These are phyloP conservation scores for Takifugu bimaculatus DNA, from an alignment of 2,113 vertebrate species.

Conservation along the genomic window DNA sequence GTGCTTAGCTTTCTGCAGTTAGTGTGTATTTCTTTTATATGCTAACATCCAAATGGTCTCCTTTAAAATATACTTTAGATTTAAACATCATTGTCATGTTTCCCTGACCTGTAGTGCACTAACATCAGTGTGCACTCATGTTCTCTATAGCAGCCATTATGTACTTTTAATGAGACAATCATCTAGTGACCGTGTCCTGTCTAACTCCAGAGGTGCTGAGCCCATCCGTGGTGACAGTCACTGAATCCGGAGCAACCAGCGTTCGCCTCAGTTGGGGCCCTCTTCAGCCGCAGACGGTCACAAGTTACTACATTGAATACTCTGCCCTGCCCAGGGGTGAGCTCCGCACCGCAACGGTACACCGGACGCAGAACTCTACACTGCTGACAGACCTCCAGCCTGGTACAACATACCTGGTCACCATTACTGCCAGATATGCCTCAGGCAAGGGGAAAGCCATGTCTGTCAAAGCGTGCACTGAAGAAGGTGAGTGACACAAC, in stretches of 20 bases:
- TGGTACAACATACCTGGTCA: conserved; percentile 88
- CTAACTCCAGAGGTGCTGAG: conserved; percentile 66
- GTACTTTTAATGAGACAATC: neutral
- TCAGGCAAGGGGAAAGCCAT: conserved; percentile 85
- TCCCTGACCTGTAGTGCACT: neutral
- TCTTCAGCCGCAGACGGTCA: conserved; percentile 63
- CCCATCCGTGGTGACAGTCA: conserved; percentile 78
- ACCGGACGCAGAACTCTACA: conserved; percentile 76
- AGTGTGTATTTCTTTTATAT: too few relatives aligned
- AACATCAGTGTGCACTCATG: neutral
- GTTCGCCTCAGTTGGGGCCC: conserved; percentile 89
- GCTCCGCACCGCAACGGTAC: conserved; percentile 68
- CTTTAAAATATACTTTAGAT: too few relatives aligned
- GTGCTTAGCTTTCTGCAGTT: too few relatives aligned
- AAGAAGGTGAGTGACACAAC: conserved; percentile 69
- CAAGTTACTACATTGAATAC: conserved; percentile 80
- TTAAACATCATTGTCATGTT: neutral
- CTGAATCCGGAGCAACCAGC: conserved; percentile 76
- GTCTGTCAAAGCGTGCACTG: conserved; percentile 88
- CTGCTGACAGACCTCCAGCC: conserved; percentile 81
- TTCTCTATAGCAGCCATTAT: neutral
- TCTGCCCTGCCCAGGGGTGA: conserved; percentile 78
- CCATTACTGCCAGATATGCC: conserved; percentile 78
- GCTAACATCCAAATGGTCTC: too few relatives aligned
- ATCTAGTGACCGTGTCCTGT: neutral